Percentiles rank a stretch among this genome's conserved stretches.
These are phyloP conservation scores for Sinopyrophorus schimmeli DNA, from an alignment of 2,888 invertebrate species.

Conservation along the genomic window DNA sequence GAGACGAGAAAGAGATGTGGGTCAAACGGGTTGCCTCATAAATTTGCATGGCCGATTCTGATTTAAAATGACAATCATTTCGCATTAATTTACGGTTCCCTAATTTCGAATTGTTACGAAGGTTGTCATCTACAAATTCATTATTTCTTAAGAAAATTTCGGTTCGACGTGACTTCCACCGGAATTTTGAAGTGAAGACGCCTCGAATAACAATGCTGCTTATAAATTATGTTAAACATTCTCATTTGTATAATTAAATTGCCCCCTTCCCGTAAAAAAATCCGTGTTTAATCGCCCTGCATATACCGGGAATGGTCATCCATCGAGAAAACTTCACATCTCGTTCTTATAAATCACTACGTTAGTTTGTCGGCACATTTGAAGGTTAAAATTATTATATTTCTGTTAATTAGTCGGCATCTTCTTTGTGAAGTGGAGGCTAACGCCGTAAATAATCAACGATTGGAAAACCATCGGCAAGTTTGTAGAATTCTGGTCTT, in stretches of 20 bases:
- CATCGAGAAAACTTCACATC: conserved; percentile 27
- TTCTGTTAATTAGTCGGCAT: conserved; percentile 33
- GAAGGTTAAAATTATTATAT: conserved; percentile 33
- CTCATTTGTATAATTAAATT: too few species aligned
- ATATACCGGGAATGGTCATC: not conserved
- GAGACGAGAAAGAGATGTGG: conserved; percentile 27
- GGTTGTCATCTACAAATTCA: conserved; percentile 17
- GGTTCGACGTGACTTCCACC: conserved; percentile 7
- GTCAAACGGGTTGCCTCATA: conserved; percentile 25
- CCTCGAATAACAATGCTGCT: too few species aligned
- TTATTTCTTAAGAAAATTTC: conserved; percentile 15
- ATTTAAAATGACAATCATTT: conserved; percentile 30
- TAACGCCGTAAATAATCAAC: conserved; percentile 17
- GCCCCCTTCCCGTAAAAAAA: too few species aligned
- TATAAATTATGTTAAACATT: too few species aligned
- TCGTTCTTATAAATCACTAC: conserved; percentile 28
- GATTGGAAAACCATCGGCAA: conserved; percentile 28
- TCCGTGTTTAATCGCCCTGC: not conserved
- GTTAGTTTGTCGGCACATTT: conserved; percentile 28
- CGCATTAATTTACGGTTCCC: conserved; percentile 24
- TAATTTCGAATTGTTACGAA: conserved; percentile 26
- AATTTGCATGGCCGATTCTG: conserved; percentile 26
- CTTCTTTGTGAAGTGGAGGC: conserved; percentile 24
- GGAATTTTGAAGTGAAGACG: too few species aligned
- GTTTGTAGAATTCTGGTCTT: conserved; percentile 28